Evolutionary conservation across 1,140 invertebrate species (phyloP), one percentile per base, ranked within the genome.

Genomic region (Elysia chlorotica): DNA sequence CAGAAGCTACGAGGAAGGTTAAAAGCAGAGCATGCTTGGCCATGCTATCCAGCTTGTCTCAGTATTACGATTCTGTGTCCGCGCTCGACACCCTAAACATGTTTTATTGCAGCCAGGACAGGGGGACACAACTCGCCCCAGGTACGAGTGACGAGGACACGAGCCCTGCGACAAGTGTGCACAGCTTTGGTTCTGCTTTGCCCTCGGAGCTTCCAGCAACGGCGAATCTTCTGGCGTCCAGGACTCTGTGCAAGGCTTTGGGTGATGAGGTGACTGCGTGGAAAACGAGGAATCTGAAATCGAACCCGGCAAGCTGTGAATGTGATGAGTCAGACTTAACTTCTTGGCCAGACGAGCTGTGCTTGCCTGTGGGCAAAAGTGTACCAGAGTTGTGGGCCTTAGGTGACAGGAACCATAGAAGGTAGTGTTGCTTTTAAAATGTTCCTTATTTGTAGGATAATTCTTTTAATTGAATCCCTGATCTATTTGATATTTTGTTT

Each of bases 41-140:
- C 30, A 28, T 72, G 36, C 35, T 61, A 57, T 71, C 37, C 28
- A n/a, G 31, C n/a, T 75, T 81, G 59, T 71, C 74, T 54, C 38
- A 71, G 14, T 81, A 74, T 68, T 81, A 79, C 69, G 77, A 79
- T 33, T 75, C 41, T 10, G 65, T 79, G 36, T 79, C 74, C 53
- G 66, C 75, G 23, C 53, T 69, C 0, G 77, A 81, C 37, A 66
- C n/a, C n/a, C n/a, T n/a, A n/a, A n/a, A n/a, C n/a, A n/a, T n/a
- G n/a, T n/a, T n/a, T n/a, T n/a, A n/a, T n/a, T n/a, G n/a, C n/a
- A n/a, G n/a, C n/a, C n/a, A n/a, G 70, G 70, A 4, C 61, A 48
- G 2, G 69, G 62, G 31, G 69, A 71, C n/a, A n/a, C n/a, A n/a
- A 19, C 19, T 63, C 21, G 35, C 2, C 1, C 73, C 65, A n/a